phyloP scores from a whole-genome alignment of 2,888 invertebrate species.

The Gonocerus acuteangulatus region DNA sequence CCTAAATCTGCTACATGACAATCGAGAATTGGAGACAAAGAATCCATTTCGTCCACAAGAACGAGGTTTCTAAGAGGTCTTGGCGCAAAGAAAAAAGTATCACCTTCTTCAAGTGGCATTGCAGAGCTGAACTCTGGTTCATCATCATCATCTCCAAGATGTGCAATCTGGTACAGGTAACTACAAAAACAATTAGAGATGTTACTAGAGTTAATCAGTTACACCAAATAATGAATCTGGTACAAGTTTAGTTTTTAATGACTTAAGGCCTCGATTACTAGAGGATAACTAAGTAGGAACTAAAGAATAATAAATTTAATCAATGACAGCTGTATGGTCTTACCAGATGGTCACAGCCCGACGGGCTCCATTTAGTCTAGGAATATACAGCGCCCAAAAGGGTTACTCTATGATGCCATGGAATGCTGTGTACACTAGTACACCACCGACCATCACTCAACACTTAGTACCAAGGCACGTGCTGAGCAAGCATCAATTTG shows the following conservation, averaged over 20 bases:
- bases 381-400: conserved; percentile 10
- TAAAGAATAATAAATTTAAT: too few relatives aligned
- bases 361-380: conserved; percentile 15
- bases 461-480: conserved; percentile 8
- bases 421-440: conserved; percentile 7
- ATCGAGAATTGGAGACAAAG: conserved; percentile 81
- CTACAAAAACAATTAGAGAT: conserved; percentile 54
- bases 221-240: background rate
- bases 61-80: conserved; percentile 87
- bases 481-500: conserved; percentile 1
- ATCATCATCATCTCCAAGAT: conserved; percentile 96
- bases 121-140: conserved; percentile 98
- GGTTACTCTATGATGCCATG: conserved; percentile 6
- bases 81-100: conserved; percentile 98
- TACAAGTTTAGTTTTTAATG: background rate
- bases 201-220: too few relatives aligned
- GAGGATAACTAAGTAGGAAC: too few relatives aligned
- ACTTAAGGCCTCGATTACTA: too few relatives aligned
- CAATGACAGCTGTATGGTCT: conserved; percentile 14
- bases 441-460: background rate
- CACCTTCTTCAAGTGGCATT: conserved; percentile 96
- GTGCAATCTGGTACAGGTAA: conserved; percentile 97
- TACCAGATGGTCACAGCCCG: conserved; percentile 7
- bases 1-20: conserved; percentile 78
- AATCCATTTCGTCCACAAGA: conserved; percentile 93